Evolutionary conservation across 1,140 invertebrate genomes (phyloP).

Genomic region (Rhizoglyphus robini): DNA sequence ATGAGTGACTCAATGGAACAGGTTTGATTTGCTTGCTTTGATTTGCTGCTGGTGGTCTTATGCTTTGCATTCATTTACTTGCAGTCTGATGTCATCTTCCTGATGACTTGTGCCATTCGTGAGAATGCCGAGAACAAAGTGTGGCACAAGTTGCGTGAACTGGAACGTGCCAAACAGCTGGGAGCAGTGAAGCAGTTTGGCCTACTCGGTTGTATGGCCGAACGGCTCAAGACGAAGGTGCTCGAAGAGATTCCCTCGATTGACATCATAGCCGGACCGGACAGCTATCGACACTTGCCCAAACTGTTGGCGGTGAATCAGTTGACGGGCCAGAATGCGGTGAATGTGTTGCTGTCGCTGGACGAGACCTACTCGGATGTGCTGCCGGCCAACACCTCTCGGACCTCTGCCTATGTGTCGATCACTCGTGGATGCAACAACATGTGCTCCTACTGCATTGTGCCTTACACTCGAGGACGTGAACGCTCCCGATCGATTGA

Average conservation of each 20-base stretch:
- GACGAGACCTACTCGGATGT: constrained; percentile 97
- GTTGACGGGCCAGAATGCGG: constrained; percentile 29
- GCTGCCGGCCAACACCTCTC: constrained; percentile 54
- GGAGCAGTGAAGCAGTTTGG: constrained; percentile 18
- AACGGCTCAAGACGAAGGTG: constrained; percentile 73
- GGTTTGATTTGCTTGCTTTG: too few species aligned
- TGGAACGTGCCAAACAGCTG: constrained; percentile 49
- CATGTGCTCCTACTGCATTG: constrained; percentile 92
- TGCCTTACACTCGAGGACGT: constrained; percentile 79
- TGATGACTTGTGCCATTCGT: constrained; percentile 87
- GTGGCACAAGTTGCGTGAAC: constrained; percentile 59
- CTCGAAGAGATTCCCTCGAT: constrained; percentile 68
- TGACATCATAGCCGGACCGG: constrained; percentile 85
- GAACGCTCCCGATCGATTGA: constrained; percentile 71
- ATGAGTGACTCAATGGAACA: constrained; percentile 44
- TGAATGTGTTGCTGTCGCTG: constrained; percentile 83
- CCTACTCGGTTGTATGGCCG: constrained; percentile 83
- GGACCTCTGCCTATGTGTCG: constrained; percentile 37
- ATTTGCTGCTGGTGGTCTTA: too few species aligned
- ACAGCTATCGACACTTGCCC: constrained; percentile 87
- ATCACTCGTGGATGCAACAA: constrained; percentile 97
- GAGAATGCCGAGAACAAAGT: constrained; percentile 87
- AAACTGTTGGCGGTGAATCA: constrained; percentile 39
- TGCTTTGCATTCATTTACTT: too few species aligned
- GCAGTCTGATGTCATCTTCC: constrained; percentile 73